Evolutionary conservation across 2,797 vertebrate genomes (phyloP).

Genomic region (Salmo trutta): DNA sequence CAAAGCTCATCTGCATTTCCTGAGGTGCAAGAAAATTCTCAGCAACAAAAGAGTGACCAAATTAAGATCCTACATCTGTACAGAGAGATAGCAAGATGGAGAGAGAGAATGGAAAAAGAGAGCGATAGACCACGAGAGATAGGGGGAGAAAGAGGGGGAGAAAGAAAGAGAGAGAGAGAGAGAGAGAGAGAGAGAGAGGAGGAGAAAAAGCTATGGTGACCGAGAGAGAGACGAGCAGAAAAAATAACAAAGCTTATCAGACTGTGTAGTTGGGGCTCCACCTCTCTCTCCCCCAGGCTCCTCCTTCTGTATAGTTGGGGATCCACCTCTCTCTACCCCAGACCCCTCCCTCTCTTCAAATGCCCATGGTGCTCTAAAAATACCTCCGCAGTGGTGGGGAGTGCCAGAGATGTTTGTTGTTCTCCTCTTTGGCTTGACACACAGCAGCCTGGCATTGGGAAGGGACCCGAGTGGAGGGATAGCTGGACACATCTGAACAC

Average conservation of each 20-base stretch:
- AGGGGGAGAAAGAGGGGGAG: background rate
- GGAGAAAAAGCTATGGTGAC: background rate
- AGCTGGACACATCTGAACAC: conserved; percentile 60
- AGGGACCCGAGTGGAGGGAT: conserved; percentile 11
- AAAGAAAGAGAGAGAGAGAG: background rate
- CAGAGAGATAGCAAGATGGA: background rate
- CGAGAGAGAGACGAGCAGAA: background rate
- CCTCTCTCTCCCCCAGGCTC: background rate
- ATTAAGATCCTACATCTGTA: background rate
- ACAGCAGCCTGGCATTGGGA: conserved; percentile 57
- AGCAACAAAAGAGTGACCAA: no score
- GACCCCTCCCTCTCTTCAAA: conserved; percentile 69
- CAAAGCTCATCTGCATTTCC: no score
- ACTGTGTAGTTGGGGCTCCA: conserved; percentile 29
- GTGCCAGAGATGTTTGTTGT: conserved; percentile 68
- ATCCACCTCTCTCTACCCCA: conserved; percentile 6
- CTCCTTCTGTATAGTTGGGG: background rate
- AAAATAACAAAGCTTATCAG: conserved; percentile 57
- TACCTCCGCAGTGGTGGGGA: conserved; percentile 56
- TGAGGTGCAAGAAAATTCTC: no score
- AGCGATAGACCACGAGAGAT: background rate
- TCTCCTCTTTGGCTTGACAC: conserved; percentile 67
- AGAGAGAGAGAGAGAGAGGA: no score
- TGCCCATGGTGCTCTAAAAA: conserved; percentile 69
- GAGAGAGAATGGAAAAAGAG: background rate